A percentile compares a stretch with the other conserved stretches of the same genome.
Evolutionary conservation across 2,888 invertebrate species (phyloP).

Genomic region (Eristalinus sepulchralis): DNA sequence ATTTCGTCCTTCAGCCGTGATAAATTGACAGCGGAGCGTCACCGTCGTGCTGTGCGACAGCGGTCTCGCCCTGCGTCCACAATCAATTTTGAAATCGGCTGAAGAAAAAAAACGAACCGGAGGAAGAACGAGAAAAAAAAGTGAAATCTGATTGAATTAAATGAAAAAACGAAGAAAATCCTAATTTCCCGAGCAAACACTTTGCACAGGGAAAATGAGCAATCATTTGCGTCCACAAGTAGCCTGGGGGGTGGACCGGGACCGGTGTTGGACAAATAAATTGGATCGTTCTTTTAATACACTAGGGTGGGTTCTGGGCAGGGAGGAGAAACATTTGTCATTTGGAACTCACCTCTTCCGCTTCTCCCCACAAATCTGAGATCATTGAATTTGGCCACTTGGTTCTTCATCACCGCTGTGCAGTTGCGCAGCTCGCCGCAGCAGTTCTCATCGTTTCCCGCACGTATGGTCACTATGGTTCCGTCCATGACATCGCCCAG

Average conservation of each 20-base stretch:
- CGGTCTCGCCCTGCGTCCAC: conserved; percentile 34
- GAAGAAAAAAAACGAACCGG: conserved; percentile 17
- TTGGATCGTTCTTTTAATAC: conserved; percentile 55
- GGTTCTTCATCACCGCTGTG: conserved; percentile 97
- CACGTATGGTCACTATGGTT: conserved; percentile 94
- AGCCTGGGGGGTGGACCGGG: neutral
- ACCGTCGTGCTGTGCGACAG: conserved; percentile 36
- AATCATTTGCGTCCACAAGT: conserved; percentile 68
- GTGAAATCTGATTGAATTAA: conserved; percentile 70
- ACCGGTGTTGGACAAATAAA: conserved; percentile 61
- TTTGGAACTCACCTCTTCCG: conserved; percentile 90
- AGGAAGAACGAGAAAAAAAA: conserved; percentile 37
- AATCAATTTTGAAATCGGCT: conserved; percentile 49
- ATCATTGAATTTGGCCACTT: conserved; percentile 98
- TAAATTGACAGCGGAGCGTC: conserved; percentile 76
- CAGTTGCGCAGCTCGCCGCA: conserved; percentile 96
- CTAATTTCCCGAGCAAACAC: conserved; percentile 69
- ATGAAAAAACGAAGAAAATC: conserved; percentile 64
- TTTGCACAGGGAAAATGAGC: conserved; percentile 65
- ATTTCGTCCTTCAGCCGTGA: conserved; percentile 77
- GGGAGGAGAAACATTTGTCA: neutral
- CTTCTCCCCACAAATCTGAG: conserved; percentile 97
- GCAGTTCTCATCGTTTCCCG: conserved; percentile 98
- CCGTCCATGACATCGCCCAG: conserved; percentile 96
- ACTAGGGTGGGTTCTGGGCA: too few species aligned